Conservation (phyloP, 2,113 vertebrate genomes). For the Alligator mississippiensis region DNA sequence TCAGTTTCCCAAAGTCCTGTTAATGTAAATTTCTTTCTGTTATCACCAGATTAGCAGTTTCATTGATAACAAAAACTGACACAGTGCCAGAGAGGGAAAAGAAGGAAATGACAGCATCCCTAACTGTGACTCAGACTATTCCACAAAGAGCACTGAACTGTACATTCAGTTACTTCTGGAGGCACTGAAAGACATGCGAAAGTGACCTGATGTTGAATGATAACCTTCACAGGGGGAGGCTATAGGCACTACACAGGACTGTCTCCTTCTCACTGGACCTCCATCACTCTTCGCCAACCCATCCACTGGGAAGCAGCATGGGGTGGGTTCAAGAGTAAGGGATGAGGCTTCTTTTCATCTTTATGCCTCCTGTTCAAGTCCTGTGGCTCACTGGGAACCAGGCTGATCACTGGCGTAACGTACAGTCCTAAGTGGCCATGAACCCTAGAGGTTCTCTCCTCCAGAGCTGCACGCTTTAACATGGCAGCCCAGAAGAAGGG, state of each 20-base stretch:
- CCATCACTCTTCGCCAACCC: background rate
- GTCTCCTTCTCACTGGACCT: background rate
- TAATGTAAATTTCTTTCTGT: slow-evolving; percentile 16
- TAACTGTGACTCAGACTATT: background rate
- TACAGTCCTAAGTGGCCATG: too few species aligned
- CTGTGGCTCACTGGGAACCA: background rate
- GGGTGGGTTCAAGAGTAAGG: background rate
- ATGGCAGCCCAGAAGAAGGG: background rate
- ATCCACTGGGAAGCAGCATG: background rate
- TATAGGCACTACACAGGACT: background rate
- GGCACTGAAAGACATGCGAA: background rate
- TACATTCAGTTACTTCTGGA: background rate
- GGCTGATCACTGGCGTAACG: background rate
- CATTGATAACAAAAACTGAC: background rate
- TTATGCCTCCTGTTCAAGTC: background rate
- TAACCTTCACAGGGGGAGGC: background rate
- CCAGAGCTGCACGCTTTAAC: background rate
- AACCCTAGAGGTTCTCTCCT: background rate
- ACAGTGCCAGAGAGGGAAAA: background rate
- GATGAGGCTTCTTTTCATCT: background rate
- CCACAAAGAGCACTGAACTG: background rate
- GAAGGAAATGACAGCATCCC: background rate
- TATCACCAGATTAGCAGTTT: too few species aligned
- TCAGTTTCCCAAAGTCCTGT: slow-evolving; percentile 16
- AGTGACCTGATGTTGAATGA: background rate